Evolutionary conservation across 2,888 invertebrate species (phyloP).

Genomic region (Gandaritis pyraliata): DNA sequence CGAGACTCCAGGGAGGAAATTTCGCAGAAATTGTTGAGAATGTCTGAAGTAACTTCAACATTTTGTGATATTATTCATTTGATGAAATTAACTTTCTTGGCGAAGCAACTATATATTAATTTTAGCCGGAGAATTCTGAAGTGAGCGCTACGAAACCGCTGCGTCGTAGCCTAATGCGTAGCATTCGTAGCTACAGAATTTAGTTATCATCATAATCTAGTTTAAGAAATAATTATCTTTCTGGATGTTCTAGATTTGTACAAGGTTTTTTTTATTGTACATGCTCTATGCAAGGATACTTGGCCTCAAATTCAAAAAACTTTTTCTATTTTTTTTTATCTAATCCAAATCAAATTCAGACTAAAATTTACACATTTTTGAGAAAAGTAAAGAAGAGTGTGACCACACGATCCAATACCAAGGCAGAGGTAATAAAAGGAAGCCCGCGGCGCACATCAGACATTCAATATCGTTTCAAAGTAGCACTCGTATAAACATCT

Average conservation of each 20-base stretch:
- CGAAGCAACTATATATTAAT: background rate
- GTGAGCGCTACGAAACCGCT: constrained; percentile 6
- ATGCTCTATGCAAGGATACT: too few relatives aligned
- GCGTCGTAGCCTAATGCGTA: constrained; percentile 2
- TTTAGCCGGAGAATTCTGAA: constrained; percentile 1
- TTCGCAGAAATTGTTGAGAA: constrained; percentile 12
- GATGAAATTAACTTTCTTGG: constrained; percentile 8
- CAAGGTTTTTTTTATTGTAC: too few relatives aligned
- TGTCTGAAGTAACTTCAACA: constrained; percentile 3
- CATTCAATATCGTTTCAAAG: constrained; percentile 28
- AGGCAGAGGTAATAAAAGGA: constrained; percentile 16
- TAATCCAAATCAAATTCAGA: too few relatives aligned
- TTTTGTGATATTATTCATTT: constrained; percentile 16
- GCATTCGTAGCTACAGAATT: background rate
- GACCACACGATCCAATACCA: constrained; percentile 5
- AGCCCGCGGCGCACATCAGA: constrained; percentile 14
- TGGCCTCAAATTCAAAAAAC: too few relatives aligned
- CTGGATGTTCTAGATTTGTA: too few relatives aligned
- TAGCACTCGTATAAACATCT: constrained; percentile 27
- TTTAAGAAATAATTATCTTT: too few relatives aligned
- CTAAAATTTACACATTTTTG: background rate
- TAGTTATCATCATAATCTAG: background rate
- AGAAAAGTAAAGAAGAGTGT: background rate
- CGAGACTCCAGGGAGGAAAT: constrained; percentile 12
- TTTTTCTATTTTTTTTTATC: too few relatives aligned